phyloP scores from a whole-genome alignment of 1,140 invertebrate species.

The Papilio polyxenes region DNA sequence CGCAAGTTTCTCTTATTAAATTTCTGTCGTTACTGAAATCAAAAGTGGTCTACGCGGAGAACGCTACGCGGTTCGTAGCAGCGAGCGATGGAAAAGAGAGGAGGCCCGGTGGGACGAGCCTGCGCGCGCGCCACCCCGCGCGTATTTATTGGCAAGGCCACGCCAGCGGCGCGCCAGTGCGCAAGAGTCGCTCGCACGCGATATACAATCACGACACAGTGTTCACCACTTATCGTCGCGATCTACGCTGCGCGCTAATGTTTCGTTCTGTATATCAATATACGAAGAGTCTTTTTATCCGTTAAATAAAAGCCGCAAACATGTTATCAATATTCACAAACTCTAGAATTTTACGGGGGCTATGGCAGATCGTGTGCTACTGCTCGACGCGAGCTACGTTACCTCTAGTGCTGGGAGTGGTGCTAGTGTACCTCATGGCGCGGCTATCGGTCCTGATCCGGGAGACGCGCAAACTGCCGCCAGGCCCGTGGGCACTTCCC shows the following conservation, averaged over 20 bases:
- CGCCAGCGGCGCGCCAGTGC: slow-evolving; percentile 73
- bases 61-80: slow-evolving; percentile 71
- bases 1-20: not conserved
- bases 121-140: slow-evolving; percentile 67
- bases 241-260: slow-evolving; percentile 66
- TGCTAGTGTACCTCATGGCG: slow-evolving; percentile 68
- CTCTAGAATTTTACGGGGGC: slow-evolving; percentile 72
- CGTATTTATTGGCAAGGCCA: slow-evolving; percentile 80
- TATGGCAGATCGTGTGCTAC: slow-evolving; percentile 67
- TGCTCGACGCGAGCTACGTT: slow-evolving; percentile 65
- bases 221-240: slow-evolving; percentile 59
- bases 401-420: slow-evolving; percentile 81
- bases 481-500: slow-evolving; percentile 92
- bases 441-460: slow-evolving; percentile 82
- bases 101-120: slow-evolving; percentile 75
- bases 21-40: slow-evolving; percentile 43
- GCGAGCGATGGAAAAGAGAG: slow-evolving; percentile 67
- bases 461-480: slow-evolving; percentile 84
- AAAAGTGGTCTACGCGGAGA: slow-evolving; percentile 60
- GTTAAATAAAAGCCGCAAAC: slow-evolving; percentile 54
- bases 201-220: slow-evolving; percentile 66
- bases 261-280: slow-evolving; percentile 58
- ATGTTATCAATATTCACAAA: slow-evolving; percentile 70
- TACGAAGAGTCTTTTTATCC: slow-evolving; percentile 49
- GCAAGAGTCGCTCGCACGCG: slow-evolving; percentile 72